Evolutionary conservation across 1,140 invertebrate species (phyloP).

Genomic region (Chymomyza costata): DNA sequence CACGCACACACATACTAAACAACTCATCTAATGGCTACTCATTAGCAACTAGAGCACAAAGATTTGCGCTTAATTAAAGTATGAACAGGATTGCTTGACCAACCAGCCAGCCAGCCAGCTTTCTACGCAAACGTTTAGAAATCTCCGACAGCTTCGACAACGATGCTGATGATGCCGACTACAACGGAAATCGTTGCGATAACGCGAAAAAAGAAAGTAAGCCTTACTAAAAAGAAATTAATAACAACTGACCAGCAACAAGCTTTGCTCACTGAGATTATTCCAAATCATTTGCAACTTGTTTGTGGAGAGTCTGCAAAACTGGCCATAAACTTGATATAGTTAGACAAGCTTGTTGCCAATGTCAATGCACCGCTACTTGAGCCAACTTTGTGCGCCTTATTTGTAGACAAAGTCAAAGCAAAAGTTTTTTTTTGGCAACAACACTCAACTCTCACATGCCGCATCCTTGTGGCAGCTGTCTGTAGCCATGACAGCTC

Average conservation of each 20-base stretch:
- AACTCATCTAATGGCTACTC: conserved; percentile 42
- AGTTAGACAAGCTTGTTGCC: conserved; percentile 16
- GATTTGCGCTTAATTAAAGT: conserved; percentile 35
- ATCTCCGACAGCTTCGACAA: conserved; percentile 8
- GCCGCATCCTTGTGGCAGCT: conserved; percentile 22
- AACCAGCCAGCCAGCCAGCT: conserved; percentile 51
- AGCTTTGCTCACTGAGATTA: too few species aligned
- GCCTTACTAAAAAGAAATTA: conserved; percentile 65
- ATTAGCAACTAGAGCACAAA: conserved; percentile 65
- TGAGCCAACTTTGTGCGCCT: too few species aligned
- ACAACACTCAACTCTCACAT: too few species aligned
- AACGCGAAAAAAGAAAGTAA: conserved; percentile 59
- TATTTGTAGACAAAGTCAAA: too few species aligned
- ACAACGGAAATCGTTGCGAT: conserved; percentile 40
- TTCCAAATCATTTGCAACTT: conserved; percentile 16
- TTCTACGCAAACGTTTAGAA: conserved; percentile 58
- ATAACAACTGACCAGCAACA: conserved; percentile 18
- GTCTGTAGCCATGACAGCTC: conserved; percentile 12
- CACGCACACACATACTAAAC: too few species aligned
- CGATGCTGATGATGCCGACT: too few species aligned
- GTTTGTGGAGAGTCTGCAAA: conserved; percentile 22
- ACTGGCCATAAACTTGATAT: too few species aligned
- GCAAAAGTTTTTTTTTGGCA: too few species aligned
- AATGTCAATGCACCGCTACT: conserved; percentile 51
- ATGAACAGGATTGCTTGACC: not conserved